Percentiles rank a stretch among this genome's conserved stretches.
phyloP scores from a whole-genome alignment of 2,797 vertebrate species.

The Oophaga sylvatica region DNA sequence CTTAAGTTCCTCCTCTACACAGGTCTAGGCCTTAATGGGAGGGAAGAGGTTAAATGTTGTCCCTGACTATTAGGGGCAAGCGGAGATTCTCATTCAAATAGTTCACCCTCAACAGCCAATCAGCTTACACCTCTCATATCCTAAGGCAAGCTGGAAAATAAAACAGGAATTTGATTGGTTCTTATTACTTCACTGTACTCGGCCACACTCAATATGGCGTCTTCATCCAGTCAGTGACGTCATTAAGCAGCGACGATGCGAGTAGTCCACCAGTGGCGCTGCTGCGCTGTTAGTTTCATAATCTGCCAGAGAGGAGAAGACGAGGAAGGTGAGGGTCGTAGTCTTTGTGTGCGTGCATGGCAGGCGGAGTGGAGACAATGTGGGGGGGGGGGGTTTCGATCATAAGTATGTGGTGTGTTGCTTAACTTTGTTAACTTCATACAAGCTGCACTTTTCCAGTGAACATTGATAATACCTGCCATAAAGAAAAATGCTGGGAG shows the following conservation, averaged over 20 bases:
- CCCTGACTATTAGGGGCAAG: no score
- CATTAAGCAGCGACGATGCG: neutral
- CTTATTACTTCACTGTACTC: no score
- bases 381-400: no score
- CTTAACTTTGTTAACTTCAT: no score
- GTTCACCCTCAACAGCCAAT: neutral
- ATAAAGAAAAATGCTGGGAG: no score
- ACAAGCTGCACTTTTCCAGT: no score
- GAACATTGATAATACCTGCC: no score
- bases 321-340: constrained; percentile 35
- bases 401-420: no score
- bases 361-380: no score
- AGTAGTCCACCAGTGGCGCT: neutral
- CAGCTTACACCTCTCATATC: neutral
- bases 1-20: neutral
- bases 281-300: constrained; percentile 20
- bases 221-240: constrained; percentile 62
- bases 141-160: neutral
- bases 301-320: neutral
- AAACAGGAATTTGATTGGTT: neutral
- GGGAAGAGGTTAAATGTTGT: no score
- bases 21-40: no score
- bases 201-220: constrained; percentile 65
- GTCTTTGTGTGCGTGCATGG: neutral
- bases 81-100: neutral